These are phyloP conservation scores for Alouatta palliata DNA, from an alignment of 2,113 vertebrate species.

Conservation along the genomic window DNA sequence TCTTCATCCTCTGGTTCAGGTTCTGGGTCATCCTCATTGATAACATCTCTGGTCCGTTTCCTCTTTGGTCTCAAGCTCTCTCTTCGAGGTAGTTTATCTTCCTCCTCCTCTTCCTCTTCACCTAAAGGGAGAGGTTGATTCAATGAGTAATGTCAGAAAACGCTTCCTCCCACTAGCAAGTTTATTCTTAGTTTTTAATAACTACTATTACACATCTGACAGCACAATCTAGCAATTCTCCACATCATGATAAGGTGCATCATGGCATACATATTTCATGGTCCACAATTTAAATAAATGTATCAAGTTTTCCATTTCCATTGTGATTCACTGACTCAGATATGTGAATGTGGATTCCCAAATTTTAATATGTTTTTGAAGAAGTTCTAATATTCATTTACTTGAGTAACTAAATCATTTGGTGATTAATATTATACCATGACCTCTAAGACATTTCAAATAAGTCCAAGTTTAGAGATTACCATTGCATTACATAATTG, in stretches of 20 bases:
- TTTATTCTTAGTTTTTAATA: slow-evolving; percentile 1
- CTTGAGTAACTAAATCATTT: not conserved
- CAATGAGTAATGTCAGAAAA: not conserved
- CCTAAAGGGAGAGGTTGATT: slow-evolving; percentile 39
- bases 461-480: not conserved
- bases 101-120: slow-evolving; percentile 76
- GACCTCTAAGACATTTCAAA: not conserved
- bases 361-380: slow-evolving; percentile 1
- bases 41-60: slow-evolving; percentile 78
- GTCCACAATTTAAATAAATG: not conserved
- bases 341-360: not conserved
- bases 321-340: not conserved
- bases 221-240: not conserved
- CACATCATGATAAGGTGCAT: not conserved
- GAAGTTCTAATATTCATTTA: slow-evolving; percentile 19
- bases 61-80: slow-evolving; percentile 81
- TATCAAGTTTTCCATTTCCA: not conserved
- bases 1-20: slow-evolving; percentile 80
- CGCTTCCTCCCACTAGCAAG: not conserved
- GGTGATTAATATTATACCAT: not conserved
- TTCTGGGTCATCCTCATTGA: slow-evolving; percentile 77
- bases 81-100: slow-evolving; percentile 75
- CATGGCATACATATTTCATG: not conserved
- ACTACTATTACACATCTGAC: not conserved
- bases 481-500: not conserved